These are phyloP conservation scores for Melikaiella ostensackeni DNA, from an alignment of 2,888 invertebrate species.

Conservation along the genomic window DNA sequence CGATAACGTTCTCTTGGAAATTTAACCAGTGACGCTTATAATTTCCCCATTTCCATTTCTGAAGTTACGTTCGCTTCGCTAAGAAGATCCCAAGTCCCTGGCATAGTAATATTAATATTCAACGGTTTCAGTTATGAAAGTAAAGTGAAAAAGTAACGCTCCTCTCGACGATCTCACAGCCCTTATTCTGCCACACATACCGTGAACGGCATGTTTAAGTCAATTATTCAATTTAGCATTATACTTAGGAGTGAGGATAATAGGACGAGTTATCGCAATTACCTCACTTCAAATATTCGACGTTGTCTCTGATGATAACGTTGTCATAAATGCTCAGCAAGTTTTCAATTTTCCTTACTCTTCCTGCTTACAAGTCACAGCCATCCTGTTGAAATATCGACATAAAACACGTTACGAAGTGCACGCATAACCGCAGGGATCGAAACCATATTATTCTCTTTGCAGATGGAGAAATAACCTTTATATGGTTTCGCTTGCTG, in stretches of 20 bases:
- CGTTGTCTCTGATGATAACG: not conserved
- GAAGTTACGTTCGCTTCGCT: constrained; percentile 61
- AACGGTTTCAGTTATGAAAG: constrained; percentile 76
- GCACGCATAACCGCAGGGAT: constrained; percentile 23
- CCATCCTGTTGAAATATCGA: constrained; percentile 12
- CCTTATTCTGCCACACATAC: constrained; percentile 46
- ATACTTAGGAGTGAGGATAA: constrained; percentile 62
- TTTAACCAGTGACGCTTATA: constrained; percentile 73
- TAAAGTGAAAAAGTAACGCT: constrained; percentile 76
- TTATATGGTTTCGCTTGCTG: constrained; percentile 34
- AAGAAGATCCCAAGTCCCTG: constrained; percentile 67
- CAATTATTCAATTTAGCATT: constrained; percentile 73
- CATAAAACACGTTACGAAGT: constrained; percentile 25
- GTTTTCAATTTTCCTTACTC: constrained; percentile 5
- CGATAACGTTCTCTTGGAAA: constrained; percentile 50
- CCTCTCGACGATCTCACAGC: constrained; percentile 14
- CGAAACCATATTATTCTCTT: constrained; percentile 39
- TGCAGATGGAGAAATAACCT: constrained; percentile 38
- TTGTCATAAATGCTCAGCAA: not conserved
- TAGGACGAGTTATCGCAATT: constrained; percentile 67
- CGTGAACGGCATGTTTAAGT: constrained; percentile 68
- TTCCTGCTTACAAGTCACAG: constrained; percentile 17
- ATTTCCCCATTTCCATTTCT: constrained; percentile 73
- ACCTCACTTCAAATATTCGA: constrained; percentile 52
- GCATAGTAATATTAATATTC: constrained; percentile 74